Conservation (phyloP, 2,797 vertebrate genomes). For the Eurystomus glaucurus region DNA sequence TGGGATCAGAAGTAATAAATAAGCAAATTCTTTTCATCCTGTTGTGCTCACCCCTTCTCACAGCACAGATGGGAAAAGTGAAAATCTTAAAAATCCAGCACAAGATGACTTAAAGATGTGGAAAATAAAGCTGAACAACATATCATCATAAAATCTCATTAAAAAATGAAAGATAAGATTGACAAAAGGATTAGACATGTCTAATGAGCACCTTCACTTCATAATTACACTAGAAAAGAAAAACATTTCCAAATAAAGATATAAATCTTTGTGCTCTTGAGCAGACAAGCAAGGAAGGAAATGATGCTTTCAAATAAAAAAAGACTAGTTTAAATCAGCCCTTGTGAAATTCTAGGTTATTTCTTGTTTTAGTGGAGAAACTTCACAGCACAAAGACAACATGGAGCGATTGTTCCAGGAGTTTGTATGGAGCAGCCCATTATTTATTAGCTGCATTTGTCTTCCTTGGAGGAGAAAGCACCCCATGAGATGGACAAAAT, state of each 20-base stretch:
- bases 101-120: neutral
- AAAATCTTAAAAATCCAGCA: neutral
- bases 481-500: neutral
- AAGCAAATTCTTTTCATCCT: neutral
- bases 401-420: accelerated
- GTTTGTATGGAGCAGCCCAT: accelerated
- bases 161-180: neutral
- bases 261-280: neutral
- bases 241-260: conserved; percentile 21
- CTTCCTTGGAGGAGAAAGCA: neutral
- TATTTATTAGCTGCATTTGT: neutral
- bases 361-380: neutral
- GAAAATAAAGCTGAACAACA: neutral
- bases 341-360: neutral
- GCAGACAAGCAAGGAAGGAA: neutral
- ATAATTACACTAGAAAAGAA: neutral
- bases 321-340: neutral
- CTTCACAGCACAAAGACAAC: neutral
- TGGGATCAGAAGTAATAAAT: neutral
- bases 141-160: neutral
- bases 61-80: neutral
- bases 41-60: neutral
- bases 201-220: conserved; percentile 25
- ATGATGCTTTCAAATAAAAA: neutral
- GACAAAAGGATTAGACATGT: neutral